Conservation (phyloP, 2,888 invertebrate species). For the Actias luna region DNA sequence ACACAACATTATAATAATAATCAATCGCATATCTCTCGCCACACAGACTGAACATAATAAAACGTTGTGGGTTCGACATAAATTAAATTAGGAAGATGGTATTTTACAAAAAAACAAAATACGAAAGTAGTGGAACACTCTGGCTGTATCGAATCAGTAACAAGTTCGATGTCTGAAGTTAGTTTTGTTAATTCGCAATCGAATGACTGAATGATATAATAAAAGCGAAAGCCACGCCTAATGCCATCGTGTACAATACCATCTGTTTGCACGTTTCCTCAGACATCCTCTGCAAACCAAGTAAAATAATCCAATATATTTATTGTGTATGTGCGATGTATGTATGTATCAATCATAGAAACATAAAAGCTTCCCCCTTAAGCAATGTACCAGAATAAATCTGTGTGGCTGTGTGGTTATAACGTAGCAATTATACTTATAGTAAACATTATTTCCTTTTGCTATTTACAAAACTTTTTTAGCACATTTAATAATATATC, state of each 20-base stretch:
- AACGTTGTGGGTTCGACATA: constrained; percentile 55
- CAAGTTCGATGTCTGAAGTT: constrained; percentile 64
- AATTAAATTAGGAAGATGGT: constrained; percentile 49
- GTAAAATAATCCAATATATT: constrained; percentile 72
- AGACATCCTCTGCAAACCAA: constrained; percentile 91
- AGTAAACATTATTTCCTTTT: background rate
- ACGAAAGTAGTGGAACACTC: constrained; percentile 32
- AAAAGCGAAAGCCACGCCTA: constrained; percentile 81
- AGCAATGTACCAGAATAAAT: constrained; percentile 23
- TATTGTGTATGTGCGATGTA: constrained; percentile 36
- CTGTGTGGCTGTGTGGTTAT: constrained; percentile 3
- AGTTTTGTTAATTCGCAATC: constrained; percentile 77
- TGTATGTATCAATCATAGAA: constrained; percentile 17
- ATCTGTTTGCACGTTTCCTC: constrained; percentile 92
- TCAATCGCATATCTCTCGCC: constrained; percentile 67
- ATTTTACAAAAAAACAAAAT: constrained; percentile 44
- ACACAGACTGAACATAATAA: constrained; percentile 76
- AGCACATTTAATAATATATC: background rate
- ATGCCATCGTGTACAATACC: constrained; percentile 82
- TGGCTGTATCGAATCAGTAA: constrained; percentile 52
- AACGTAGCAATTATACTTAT: constrained; percentile 1
- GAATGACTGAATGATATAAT: constrained; percentile 73
- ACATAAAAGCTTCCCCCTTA: constrained; percentile 33
- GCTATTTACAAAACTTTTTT: constrained; percentile 1
- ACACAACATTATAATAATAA: constrained; percentile 56